A percentile compares a stretch with the other conserved stretches of the same genome.
Conservation (phyloP, 2,113 vertebrate species). For the Ciconia boyciana region DNA sequence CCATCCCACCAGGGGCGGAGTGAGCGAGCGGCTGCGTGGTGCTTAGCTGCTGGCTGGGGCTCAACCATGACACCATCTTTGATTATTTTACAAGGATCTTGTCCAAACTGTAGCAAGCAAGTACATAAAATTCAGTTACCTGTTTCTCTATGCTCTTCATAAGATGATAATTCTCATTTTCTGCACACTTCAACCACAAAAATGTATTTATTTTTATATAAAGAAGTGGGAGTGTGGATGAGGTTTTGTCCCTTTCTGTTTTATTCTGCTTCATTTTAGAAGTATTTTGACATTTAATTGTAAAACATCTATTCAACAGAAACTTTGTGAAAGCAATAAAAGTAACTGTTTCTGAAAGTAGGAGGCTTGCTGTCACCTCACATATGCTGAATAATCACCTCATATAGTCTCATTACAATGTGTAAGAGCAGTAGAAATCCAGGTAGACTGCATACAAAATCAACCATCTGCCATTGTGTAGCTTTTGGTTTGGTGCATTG, state of each 20-base stretch:
- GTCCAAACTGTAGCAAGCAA: neutral
- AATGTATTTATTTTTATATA: neutral
- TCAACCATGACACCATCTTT: neutral
- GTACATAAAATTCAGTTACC: neutral
- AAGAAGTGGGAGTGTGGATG: neutral
- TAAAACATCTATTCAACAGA: neutral
- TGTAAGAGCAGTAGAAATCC: neutral
- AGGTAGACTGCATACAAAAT: neutral
- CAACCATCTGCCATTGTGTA: neutral
- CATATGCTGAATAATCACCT: neutral
- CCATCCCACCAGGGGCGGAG: too few species aligned
- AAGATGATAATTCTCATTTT: neutral
- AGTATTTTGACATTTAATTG: neutral
- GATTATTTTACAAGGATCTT: neutral
- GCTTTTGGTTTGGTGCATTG: neutral
- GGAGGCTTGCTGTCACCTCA: neutral
- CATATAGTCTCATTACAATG: neutral
- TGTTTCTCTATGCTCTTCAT: neutral
- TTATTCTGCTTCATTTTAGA: neutral
- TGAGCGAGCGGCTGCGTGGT: too few species aligned
- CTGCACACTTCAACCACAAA: neutral
- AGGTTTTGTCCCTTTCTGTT: neutral
- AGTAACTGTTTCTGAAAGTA: neutral
- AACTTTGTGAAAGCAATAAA: neutral
- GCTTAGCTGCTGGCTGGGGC: too few species aligned